phyloP scores from a whole-genome alignment of 2,888 invertebrate genomes.

The Belgica antarctica region DNA sequence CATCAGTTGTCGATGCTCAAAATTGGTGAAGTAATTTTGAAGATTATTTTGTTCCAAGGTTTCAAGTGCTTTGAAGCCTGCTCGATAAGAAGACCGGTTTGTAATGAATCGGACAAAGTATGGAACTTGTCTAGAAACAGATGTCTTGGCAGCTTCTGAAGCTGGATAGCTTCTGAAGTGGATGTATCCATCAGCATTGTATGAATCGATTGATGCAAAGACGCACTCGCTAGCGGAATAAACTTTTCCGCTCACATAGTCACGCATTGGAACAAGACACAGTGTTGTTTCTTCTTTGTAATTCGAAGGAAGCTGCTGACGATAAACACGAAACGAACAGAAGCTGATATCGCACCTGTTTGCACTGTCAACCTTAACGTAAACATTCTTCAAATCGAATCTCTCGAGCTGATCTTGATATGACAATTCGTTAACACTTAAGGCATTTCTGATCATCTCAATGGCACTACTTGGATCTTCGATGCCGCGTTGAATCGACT shows the following conservation, averaged over 20 bases:
- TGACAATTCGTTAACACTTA: too few relatives aligned
- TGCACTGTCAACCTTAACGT: too few relatives aligned
- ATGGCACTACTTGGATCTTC: too few relatives aligned
- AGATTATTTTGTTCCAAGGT: not conserved
- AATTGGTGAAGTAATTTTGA: not conserved
- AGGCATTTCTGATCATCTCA: too few relatives aligned
- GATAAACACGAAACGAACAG: too few relatives aligned
- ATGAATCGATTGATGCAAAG: not conserved
- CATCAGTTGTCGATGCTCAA: not conserved
- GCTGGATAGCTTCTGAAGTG: not conserved
- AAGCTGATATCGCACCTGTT: too few relatives aligned
- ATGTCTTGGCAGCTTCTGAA: not conserved
- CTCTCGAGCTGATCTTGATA: too few relatives aligned
- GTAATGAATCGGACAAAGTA: conserved; percentile 20
- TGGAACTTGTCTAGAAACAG: too few relatives aligned
- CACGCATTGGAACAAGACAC: not conserved
- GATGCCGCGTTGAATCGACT: too few relatives aligned
- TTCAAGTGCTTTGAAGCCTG: conserved; percentile 22
- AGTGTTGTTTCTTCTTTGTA: conserved; percentile 4
- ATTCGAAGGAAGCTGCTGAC: too few relatives aligned
- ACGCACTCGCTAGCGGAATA: not conserved
- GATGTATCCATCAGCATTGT: not conserved
- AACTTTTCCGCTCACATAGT: not conserved
- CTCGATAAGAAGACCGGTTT: conserved; percentile 6
- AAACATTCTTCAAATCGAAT: too few relatives aligned